Evolutionary conservation across 2,797 vertebrate species (phyloP).

Genomic region (Parotocinclus haroldoi): DNA sequence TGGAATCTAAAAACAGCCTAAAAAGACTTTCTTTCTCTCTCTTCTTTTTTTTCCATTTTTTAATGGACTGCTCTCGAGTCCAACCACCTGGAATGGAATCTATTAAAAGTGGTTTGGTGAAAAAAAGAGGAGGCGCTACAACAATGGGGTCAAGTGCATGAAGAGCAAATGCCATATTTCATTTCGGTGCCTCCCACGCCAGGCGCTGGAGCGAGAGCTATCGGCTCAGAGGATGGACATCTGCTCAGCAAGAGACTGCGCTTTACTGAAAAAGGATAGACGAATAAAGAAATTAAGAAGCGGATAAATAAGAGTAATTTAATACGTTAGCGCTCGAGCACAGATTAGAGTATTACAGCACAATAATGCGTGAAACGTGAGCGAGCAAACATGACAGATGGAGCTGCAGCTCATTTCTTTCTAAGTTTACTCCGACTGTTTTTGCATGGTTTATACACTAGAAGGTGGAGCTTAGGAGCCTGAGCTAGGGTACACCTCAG

Average conservation of each 20-base stretch:
- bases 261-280: conserved; percentile 8
- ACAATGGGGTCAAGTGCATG: conserved; percentile 37
- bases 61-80: neutral
- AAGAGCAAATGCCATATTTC: conserved; percentile 38
- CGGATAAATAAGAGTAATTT: neutral
- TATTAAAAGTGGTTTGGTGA: conserved; percentile 41
- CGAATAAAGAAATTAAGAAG: neutral
- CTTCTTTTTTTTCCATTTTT: too few species aligned
- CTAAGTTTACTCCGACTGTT: neutral
- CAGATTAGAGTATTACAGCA: neutral
- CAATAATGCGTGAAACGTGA: neutral
- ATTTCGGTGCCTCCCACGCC: conserved; percentile 39
- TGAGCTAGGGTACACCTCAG: too few species aligned
- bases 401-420: neutral
- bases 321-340: neutral
- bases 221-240: conserved; percentile 39
- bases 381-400: neutral
- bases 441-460: too few species aligned
- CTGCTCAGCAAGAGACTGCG: conserved; percentile 29
- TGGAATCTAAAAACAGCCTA: too few species aligned
- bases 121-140: conserved; percentile 36
- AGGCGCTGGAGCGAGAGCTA: conserved; percentile 22
- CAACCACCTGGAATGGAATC: conserved; percentile 33
- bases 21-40: too few species aligned
- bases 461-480: too few species aligned